Percentiles rank a stretch among this genome's conserved stretches.
Evolutionary conservation across 2,888 invertebrate species (phyloP).

Genomic region (Aquatica leii): DNA sequence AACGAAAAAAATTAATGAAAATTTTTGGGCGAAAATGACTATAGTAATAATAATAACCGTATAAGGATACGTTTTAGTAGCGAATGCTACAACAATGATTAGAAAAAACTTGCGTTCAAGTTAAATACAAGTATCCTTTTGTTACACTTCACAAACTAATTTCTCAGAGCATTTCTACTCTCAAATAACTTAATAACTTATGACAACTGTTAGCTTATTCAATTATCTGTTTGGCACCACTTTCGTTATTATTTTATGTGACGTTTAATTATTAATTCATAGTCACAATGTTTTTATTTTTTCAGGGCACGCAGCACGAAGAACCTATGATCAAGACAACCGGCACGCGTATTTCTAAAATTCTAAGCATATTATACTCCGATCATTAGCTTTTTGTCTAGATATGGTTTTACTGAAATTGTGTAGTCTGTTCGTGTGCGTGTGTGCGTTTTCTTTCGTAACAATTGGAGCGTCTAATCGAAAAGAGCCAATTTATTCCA

Average conservation of each 20-base stretch:
- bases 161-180: neutral
- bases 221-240: conserved; percentile 27
- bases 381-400: conserved; percentile 35
- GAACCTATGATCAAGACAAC: conserved; percentile 37
- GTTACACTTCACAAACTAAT: conserved; percentile 12
- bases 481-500: conserved; percentile 69
- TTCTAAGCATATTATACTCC: conserved; percentile 32
- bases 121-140: neutral
- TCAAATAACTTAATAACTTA: conserved; percentile 30
- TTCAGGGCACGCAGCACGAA: conserved; percentile 35
- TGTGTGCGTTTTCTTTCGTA: conserved; percentile 36
- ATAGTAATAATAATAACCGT: too few species aligned
- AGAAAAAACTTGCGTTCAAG: too few species aligned
- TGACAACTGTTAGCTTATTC: conserved; percentile 31
- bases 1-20: too few species aligned
- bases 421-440: conserved; percentile 40
- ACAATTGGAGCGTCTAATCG: conserved; percentile 28
- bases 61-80: too few species aligned
- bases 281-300: conserved; percentile 21
- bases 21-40: too few species aligned
- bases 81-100: too few species aligned
- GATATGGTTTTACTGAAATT: conserved; percentile 44
- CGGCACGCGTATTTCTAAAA: conserved; percentile 33
- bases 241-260: conserved; percentile 28
- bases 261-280: conserved; percentile 20